phyloP scores from a whole-genome alignment of 2,113 vertebrate species.

The Nothocercus julius region DNA sequence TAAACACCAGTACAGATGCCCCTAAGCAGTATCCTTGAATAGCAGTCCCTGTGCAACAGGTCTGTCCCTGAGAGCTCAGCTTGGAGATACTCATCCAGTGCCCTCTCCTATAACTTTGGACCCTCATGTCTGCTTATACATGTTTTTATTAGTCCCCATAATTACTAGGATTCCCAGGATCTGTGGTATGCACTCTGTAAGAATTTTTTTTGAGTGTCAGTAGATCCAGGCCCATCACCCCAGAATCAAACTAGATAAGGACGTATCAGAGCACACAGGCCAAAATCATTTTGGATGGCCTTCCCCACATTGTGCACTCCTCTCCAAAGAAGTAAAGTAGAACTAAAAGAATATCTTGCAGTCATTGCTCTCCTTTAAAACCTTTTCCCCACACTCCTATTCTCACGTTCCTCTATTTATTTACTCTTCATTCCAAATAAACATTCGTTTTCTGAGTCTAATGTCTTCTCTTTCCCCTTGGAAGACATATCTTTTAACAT shows the following conservation, averaged over 20 bases:
- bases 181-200: background rate
- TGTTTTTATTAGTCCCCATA: background rate
- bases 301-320: background rate
- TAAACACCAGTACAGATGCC: background rate
- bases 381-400: background rate
- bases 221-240: background rate
- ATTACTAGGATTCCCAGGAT: background rate
- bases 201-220: background rate
- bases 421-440: background rate
- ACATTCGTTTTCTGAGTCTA: background rate
- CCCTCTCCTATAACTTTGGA: background rate
- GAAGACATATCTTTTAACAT: background rate
- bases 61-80: background rate
- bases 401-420: background rate
- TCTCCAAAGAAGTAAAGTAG: background rate
- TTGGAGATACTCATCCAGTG: background rate
- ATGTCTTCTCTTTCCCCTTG: background rate
- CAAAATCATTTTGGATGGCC: background rate
- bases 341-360: background rate
- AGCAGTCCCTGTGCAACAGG: background rate
- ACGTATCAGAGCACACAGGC: background rate
- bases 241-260: background rate
- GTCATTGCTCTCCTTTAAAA: accelerated
- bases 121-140: background rate
- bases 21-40: background rate